phyloP scores from a whole-genome alignment of 2,888 invertebrate species.

The Philaethria dido region DNA sequence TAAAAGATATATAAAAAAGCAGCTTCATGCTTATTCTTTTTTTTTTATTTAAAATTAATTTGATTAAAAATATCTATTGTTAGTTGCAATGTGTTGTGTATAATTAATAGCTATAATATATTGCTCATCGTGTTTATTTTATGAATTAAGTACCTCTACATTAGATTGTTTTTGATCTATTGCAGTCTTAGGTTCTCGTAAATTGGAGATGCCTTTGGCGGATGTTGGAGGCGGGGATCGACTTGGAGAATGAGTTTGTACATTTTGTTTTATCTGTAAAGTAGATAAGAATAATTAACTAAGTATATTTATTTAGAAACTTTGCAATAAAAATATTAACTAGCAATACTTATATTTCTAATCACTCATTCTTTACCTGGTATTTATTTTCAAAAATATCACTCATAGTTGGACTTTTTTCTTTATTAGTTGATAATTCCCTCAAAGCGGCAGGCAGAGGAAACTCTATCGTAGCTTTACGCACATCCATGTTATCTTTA shows the following conservation, averaged over 20 bases:
- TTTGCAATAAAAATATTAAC: too few species aligned
- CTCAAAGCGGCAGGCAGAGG: conserved; percentile 69
- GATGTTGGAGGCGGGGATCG: conserved; percentile 54
- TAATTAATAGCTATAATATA: too few species aligned
- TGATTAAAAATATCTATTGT: too few species aligned
- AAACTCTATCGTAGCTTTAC: conserved; percentile 72
- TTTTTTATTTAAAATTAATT: too few species aligned
- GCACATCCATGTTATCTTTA: conserved; percentile 65
- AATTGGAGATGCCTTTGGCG: conserved; percentile 38
- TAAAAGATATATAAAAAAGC: too few species aligned
- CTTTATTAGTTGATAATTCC: conserved; percentile 61
- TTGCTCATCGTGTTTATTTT: background rate
- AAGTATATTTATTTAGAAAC: too few species aligned
- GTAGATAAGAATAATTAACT: too few species aligned
- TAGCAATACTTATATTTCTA: too few species aligned
- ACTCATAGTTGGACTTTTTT: conserved; percentile 78
- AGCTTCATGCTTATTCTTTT: too few species aligned
- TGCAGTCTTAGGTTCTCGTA: conserved; percentile 48
- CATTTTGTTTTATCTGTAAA: conserved; percentile 49
- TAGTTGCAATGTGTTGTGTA: too few species aligned
- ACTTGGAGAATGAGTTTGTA: conserved; percentile 48
- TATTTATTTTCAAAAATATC: conserved; percentile 75
- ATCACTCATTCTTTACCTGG: conserved; percentile 56
- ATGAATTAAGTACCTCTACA: conserved; percentile 12
- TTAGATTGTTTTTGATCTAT: background rate